Conservation (phyloP, 1,140 invertebrate species). For the Ladona fulva region DNA sequence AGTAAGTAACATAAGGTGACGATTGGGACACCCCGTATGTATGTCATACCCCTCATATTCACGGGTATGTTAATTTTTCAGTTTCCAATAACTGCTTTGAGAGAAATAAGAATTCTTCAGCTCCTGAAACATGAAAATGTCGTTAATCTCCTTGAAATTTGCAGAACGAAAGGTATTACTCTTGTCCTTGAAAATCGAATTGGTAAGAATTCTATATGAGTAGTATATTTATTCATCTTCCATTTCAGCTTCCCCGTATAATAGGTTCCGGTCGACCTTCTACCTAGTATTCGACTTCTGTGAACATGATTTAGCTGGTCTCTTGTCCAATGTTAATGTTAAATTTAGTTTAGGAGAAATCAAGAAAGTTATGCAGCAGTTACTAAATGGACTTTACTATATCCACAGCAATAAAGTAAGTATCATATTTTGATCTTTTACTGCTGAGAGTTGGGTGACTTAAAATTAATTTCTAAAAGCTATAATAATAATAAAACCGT, state of each 20-base stretch:
- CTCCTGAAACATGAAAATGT: conserved; percentile 95
- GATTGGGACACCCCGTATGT: background rate
- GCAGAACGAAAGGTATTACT: conserved; percentile 66
- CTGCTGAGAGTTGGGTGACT: too few relatives aligned
- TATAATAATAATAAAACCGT: too few relatives aligned
- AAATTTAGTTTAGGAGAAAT: conserved; percentile 96
- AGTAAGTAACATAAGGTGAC: conserved; percentile 44
- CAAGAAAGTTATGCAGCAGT: conserved; percentile 96
- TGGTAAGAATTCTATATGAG: too few relatives aligned
- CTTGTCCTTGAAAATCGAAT: too few relatives aligned
- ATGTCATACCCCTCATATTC: background rate
- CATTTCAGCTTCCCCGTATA: conserved; percentile 63
- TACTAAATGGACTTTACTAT: conserved; percentile 93
- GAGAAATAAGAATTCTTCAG: conserved; percentile 97
- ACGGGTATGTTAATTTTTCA: conserved; percentile 39
- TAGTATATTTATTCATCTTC: conserved; percentile 11
- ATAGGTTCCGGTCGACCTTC: conserved; percentile 87
- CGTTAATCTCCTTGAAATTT: conserved; percentile 94
- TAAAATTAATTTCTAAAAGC: too few relatives aligned
- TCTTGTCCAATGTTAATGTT: conserved; percentile 91
- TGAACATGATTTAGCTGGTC: conserved; percentile 95
- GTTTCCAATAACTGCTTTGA: conserved; percentile 95
- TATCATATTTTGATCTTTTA: too few relatives aligned
- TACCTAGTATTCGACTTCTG: conserved; percentile 99
- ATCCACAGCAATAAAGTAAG: conserved; percentile 90